phyloP scores from a whole-genome alignment of 2,888 invertebrate genomes.

The Myopa testacea region DNA sequence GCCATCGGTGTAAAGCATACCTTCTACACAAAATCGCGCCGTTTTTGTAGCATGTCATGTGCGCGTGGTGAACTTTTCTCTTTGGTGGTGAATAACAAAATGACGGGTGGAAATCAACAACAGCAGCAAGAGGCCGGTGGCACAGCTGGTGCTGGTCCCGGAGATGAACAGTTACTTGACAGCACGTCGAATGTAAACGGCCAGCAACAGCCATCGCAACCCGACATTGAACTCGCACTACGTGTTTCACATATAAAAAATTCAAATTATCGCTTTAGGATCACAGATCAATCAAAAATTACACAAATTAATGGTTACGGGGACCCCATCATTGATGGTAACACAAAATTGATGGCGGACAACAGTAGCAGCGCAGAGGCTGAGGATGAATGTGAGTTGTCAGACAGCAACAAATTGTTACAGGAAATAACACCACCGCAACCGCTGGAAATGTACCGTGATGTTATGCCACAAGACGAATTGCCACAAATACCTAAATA shows the following conservation, averaged over 20 bases:
- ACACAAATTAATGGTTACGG: slow-evolving; percentile 65
- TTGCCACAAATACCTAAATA: slow-evolving; percentile 68
- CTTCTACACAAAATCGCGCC: slow-evolving; percentile 84
- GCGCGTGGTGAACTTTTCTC: slow-evolving; percentile 72
- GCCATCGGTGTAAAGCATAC: slow-evolving; percentile 88
- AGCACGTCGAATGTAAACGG: slow-evolving; percentile 42
- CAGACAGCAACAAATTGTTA: slow-evolving; percentile 37
- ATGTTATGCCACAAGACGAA: slow-evolving; percentile 67
- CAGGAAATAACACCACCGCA: slow-evolving; percentile 39
- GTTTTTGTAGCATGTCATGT: slow-evolving; percentile 85
- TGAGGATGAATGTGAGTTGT: slow-evolving; percentile 33
- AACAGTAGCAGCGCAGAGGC: slow-evolving; percentile 30
- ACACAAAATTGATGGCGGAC: slow-evolving; percentile 48
- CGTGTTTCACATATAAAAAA: slow-evolving; percentile 66
- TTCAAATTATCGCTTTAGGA: slow-evolving; percentile 67
- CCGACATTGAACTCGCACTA: slow-evolving; percentile 66
- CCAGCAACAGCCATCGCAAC: slow-evolving; percentile 49
- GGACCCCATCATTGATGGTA: slow-evolving; percentile 57
- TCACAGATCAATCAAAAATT: slow-evolving; percentile 65
- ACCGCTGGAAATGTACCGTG: slow-evolving; percentile 57
- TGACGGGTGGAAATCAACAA: slow-evolving; percentile 51
- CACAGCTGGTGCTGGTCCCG: slow-evolving; percentile 32
- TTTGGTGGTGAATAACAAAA: slow-evolving; percentile 64
- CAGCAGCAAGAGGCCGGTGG: slow-evolving; percentile 44
- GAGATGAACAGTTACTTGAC: slow-evolving; percentile 41